These are phyloP conservation scores for Cosmia trapezina DNA, from an alignment of 2,888 invertebrate genomes.

Conservation along the genomic window DNA sequence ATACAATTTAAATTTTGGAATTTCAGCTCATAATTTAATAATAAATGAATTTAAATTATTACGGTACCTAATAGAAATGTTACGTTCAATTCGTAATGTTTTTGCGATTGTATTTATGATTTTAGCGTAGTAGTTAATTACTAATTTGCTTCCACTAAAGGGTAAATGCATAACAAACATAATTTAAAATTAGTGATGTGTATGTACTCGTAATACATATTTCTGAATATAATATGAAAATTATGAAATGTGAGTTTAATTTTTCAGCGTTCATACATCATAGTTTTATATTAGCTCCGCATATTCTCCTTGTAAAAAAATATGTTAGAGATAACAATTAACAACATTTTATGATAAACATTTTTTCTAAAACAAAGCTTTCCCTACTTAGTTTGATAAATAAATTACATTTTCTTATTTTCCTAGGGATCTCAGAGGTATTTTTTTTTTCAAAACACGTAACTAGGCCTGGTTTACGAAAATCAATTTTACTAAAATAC, in stretches of 20 bases:
- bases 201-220: neutral
- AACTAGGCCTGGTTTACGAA: slow-evolving; percentile 24
- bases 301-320: neutral
- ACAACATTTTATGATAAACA: slow-evolving; percentile 5
- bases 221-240: neutral
- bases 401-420: slow-evolving; percentile 21
- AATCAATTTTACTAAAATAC: slow-evolving; percentile 52
- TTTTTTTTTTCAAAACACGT: slow-evolving; percentile 19
- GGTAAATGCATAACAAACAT: neutral
- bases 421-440: neutral
- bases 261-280: neutral
- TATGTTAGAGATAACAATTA: slow-evolving; percentile 5
- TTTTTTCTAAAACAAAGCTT: neutral
- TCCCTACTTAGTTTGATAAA: slow-evolving; percentile 9
- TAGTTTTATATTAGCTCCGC: neutral
- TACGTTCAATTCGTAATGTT: neutral
- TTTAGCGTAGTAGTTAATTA: slow-evolving; percentile 9
- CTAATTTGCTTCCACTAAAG: slow-evolving; percentile 3
- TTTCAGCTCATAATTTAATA: slow-evolving; percentile 8
- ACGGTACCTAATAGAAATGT: neutral
- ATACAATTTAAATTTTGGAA: slow-evolving; percentile 11
- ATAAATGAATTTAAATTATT: slow-evolving; percentile 18
- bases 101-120: slow-evolving; percentile 2
- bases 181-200: slow-evolving; percentile 1
- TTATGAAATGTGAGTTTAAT: neutral